These are phyloP conservation scores for Lamprotornis superbus DNA, from an alignment of 2,113 vertebrate species.

Conservation along the genomic window DNA sequence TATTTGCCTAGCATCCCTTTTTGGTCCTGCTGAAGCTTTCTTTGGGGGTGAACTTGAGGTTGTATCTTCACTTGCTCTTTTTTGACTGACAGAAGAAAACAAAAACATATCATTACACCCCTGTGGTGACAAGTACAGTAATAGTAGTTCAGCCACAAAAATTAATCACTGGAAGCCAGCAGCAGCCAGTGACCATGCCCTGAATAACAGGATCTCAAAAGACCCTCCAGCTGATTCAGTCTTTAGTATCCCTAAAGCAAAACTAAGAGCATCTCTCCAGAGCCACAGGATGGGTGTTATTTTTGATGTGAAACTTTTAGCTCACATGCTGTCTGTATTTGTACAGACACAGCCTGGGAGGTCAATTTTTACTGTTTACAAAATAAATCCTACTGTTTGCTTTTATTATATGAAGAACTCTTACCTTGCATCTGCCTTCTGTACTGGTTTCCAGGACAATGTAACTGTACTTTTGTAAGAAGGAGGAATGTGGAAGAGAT, in stretches of 20 bases:
- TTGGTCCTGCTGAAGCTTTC: slow-evolving; percentile 86
- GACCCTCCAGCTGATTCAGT: neutral
- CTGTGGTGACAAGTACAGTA: neutral
- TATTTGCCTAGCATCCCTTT: slow-evolving; percentile 94
- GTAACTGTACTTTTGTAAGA: slow-evolving; percentile 98
- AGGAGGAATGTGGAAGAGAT: slow-evolving; percentile 98
- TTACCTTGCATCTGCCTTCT: slow-evolving; percentile 88
- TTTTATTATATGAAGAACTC: neutral
- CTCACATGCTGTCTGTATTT: neutral
- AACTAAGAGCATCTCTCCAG: neutral
- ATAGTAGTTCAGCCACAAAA: neutral
- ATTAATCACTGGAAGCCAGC: neutral
- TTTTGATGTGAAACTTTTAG: neutral
- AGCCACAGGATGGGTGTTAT: neutral
- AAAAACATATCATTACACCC: neutral
- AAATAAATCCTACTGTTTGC: neutral
- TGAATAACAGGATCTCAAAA: neutral
- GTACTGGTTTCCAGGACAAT: slow-evolving; percentile 97
- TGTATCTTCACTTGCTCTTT: slow-evolving; percentile 86
- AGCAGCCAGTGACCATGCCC: neutral
- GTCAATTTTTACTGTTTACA: neutral
- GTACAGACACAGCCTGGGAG: neutral
- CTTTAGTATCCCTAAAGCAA: neutral
- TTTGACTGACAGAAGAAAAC: slow-evolving; percentile 78
- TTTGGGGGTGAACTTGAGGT: slow-evolving; percentile 81